Percentiles rank a stretch among this genome's conserved stretches.
Conservation (phyloP, 2,113 vertebrate genomes). For the Actenoides lindsayi region DNA sequence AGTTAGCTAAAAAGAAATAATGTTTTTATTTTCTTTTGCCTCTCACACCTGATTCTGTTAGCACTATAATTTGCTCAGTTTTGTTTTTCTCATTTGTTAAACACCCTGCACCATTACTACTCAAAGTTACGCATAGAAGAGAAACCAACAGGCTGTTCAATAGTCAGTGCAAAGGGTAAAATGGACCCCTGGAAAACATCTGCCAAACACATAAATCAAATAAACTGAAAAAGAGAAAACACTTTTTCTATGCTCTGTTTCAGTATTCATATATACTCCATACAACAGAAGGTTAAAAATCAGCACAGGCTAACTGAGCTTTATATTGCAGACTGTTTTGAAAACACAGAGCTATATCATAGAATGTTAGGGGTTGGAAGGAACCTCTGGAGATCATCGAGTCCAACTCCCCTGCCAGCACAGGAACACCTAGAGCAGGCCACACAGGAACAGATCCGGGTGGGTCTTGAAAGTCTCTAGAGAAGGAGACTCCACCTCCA, state of each 20-base stretch:
- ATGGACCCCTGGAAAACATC: background rate
- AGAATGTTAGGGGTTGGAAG: too few relatives aligned
- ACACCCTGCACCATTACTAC: accelerated
- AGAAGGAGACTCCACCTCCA: too few relatives aligned
- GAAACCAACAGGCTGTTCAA: background rate
- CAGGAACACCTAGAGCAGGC: too few relatives aligned
- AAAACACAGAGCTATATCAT: background rate
- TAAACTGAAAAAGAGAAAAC: background rate
- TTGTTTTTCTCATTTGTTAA: background rate
- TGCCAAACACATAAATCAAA: background rate
- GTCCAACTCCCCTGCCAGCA: too few relatives aligned
- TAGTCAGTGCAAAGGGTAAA: background rate
- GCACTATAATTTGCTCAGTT: background rate
- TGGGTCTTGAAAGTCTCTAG: too few relatives aligned
- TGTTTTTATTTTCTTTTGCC: background rate
- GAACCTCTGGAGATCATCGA: too few relatives aligned
- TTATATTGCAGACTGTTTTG: background rate
- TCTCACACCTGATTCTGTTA: background rate
- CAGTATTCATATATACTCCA: accelerated
- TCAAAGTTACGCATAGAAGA: background rate
- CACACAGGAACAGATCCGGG: too few relatives aligned
- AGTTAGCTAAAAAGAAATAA: background rate
- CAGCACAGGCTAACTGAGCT: background rate
- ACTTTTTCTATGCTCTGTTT: background rate
- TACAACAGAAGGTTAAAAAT: background rate